Conservation (phyloP, 2,113 vertebrate species). For the Solenodon paradoxus region DNA sequence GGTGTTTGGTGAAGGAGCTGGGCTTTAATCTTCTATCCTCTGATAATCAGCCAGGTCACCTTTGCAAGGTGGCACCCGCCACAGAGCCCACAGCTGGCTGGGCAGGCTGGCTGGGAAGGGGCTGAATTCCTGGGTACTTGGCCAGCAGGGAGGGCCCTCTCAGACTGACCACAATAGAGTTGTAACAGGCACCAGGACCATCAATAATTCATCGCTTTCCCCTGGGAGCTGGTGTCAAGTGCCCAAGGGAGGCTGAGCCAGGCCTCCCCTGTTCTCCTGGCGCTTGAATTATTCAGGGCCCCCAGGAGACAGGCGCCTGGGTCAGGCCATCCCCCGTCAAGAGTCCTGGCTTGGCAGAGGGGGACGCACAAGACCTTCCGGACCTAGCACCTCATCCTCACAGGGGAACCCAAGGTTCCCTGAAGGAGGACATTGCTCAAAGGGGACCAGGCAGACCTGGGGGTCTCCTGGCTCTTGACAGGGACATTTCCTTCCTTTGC, state of each 20-base stretch:
- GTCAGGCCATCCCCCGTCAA: background rate
- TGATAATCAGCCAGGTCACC: background rate
- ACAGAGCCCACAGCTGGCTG: background rate
- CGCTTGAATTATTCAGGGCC: conserved; percentile 67
- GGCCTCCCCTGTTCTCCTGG: background rate
- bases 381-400: background rate
- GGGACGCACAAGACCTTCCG: background rate
- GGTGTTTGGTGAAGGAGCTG: background rate
- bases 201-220: conserved; percentile 72
- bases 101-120: background rate
- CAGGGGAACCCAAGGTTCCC: background rate
- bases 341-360: background rate
- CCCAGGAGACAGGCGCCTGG: background rate
- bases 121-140: background rate
- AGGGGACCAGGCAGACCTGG: accelerated
- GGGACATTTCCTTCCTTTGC: background rate
- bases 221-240: conserved; percentile 58
- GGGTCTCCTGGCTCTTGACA: background rate
- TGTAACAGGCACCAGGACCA: conserved; percentile 34
- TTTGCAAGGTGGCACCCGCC: background rate
- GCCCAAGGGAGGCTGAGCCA: background rate
- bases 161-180: conserved; percentile 14
- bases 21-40: background rate
- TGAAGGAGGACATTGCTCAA: background rate
- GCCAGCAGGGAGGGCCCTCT: background rate